Percentiles rank a stretch among this genome's conserved stretches.
Conservation (phyloP, 1,140 invertebrate species). For the Micrasema longulum region DNA sequence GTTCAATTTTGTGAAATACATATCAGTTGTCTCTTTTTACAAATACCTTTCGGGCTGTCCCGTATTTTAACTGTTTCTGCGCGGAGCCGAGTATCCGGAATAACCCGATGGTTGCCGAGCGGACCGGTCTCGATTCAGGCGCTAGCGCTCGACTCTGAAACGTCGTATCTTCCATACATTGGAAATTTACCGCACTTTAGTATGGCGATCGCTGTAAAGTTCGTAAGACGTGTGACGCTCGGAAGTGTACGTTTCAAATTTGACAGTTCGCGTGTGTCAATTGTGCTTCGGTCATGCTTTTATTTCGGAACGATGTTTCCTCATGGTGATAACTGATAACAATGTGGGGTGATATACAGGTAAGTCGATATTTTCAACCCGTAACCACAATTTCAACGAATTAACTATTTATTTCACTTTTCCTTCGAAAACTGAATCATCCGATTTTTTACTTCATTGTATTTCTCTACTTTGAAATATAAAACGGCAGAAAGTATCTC, state of each 20-base stretch:
- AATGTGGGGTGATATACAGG: constrained; percentile 54
- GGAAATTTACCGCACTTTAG: constrained; percentile 35
- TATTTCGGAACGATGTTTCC: constrained; percentile 44
- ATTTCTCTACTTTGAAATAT: no score
- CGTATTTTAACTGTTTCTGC: background rate
- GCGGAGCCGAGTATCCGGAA: constrained; percentile 20
- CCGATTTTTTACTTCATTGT: no score
- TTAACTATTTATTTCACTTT: constrained; percentile 16
- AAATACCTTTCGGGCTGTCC: background rate
- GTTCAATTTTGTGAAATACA: no score
- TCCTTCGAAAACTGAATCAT: no score
- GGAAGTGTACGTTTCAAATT: constrained; percentile 41
- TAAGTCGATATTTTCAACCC: constrained; percentile 20
- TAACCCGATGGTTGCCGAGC: constrained; percentile 29
- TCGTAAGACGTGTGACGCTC: constrained; percentile 44
- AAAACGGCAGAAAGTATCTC: no score
- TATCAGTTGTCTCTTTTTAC: constrained; percentile 1
- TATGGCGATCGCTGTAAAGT: constrained; percentile 42
- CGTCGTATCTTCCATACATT: constrained; percentile 40
- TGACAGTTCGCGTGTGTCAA: constrained; percentile 51
- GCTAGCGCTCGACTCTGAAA: constrained; percentile 14
- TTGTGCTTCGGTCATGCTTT: constrained; percentile 45
- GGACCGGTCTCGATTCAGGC: constrained; percentile 41
- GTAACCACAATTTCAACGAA: background rate
- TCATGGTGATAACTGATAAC: constrained; percentile 43